phyloP scores from a whole-genome alignment of 2,797 vertebrate species.

The Distichodus sexfasciatus region DNA sequence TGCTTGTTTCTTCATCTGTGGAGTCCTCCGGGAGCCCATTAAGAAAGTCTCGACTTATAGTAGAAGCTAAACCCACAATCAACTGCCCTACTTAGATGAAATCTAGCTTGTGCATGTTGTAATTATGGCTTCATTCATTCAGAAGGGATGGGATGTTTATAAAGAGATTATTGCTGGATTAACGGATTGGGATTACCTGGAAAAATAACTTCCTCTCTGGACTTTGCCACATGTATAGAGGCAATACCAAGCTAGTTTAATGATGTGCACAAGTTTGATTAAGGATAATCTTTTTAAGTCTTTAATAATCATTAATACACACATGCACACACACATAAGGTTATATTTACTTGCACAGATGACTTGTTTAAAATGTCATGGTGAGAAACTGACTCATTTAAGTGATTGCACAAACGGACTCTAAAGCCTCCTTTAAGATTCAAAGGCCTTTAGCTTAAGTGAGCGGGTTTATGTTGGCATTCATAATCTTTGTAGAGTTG shows the following conservation, averaged over 20 bases:
- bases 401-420: neutral
- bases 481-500: no score
- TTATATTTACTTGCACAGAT: neutral
- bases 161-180: conserved; percentile 28
- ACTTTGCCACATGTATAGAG: neutral
- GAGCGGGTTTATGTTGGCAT: neutral
- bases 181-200: conserved; percentile 17
- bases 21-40: conserved; percentile 34
- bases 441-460: neutral
- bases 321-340: neutral
- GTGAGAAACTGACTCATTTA: neutral
- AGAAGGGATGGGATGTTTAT: conserved; percentile 25
- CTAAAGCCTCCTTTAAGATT: neutral
- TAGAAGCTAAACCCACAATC: conserved; percentile 35
- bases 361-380: neutral
- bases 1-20: conserved; percentile 39
- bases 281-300: neutral
- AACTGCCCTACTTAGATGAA: conserved; percentile 32
- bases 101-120: conserved; percentile 37
- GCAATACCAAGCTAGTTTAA: neutral
- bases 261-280: neutral
- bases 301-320: neutral
- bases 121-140: conserved; percentile 37
- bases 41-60: conserved; percentile 33
- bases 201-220: neutral